phyloP scores from a whole-genome alignment of 2,888 invertebrate genomes.

The Lasioglossum oenotherae region DNA sequence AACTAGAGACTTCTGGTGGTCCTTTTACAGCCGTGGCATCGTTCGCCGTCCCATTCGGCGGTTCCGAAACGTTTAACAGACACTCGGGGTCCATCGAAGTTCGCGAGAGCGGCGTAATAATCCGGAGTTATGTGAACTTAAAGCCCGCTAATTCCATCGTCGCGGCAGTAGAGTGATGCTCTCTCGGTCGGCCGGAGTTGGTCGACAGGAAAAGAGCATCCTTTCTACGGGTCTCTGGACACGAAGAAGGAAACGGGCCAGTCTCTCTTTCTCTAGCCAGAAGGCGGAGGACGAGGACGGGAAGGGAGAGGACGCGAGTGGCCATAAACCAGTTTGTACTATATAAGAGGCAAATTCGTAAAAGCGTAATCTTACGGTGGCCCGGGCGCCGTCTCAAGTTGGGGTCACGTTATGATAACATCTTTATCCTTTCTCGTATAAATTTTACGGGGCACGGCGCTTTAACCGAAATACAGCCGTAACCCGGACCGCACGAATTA shows the following conservation, averaged over 20 bases:
- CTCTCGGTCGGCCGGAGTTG: background rate
- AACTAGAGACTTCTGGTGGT: background rate
- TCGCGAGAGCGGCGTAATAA: background rate
- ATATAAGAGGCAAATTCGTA: conserved; percentile 77
- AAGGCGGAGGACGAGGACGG: background rate
- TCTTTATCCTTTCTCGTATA: conserved; percentile 82
- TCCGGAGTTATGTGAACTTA: background rate
- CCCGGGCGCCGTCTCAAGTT: conserved; percentile 51
- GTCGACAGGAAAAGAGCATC: conserved; percentile 21
- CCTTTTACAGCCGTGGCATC: background rate
- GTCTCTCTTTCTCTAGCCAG: conserved; percentile 4
- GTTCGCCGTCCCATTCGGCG: background rate
- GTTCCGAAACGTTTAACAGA: conserved; percentile 1
- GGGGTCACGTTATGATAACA: conserved; percentile 78
- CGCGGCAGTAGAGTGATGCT: background rate
- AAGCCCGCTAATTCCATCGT: conserved; percentile 3
- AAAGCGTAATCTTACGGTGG: conserved; percentile 79
- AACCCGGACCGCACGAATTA: conserved; percentile 74
- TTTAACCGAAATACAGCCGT: conserved; percentile 79
- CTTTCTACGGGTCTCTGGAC: conserved; percentile 6
- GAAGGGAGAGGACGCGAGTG: conserved; percentile 7
- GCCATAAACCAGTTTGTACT: conserved; percentile 74
- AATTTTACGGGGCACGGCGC: conserved; percentile 78
- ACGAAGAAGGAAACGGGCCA: conserved; percentile 3
- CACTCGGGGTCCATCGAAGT: background rate